Evolutionary conservation across 2,888 invertebrate species (phyloP), one percentile per base, ranked within the genome.

Genomic region (Yponomeuta cagnagella): DNA sequence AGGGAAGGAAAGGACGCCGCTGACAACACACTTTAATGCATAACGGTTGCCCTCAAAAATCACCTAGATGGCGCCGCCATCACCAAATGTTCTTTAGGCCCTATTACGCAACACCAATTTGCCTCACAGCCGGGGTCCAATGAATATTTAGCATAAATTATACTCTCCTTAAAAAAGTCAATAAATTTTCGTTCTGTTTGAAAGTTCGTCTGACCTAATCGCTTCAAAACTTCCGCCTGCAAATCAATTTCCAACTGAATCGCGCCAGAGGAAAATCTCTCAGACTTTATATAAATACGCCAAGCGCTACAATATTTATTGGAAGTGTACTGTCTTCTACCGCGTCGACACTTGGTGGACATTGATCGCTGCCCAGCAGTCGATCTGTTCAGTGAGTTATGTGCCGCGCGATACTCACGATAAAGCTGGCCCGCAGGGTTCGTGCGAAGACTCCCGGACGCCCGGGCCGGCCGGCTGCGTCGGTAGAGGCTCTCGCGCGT

Each of bases 301-400:
- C 37, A 6, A 10, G 23, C 71, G 8, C 48, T n/a, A 10, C 10
- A 8, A 10, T 8, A 30, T 10, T 10, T 2, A 31, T n/a, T 48
- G 70, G 74, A 75, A 48, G 75, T 76, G 80, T 79, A 80, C 70
- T 69, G 75, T 78, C 75, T 78, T 77, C 77, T 75, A 76, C 75
- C 77, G 78, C 80, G 80, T 77, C 79, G 77, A 75, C 77, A 82
- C 82, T 84, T 84, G 82, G 82, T 82, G 75, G 74, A 75, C 84
- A 86, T 86, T 73, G 84, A 82, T 84, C 82, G 80, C 75, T 81
- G 79, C 77, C 76, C 69, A 58, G 58, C 52, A 67, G 72, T 79
- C 75, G 79, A 81, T 80, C 79, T 82, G 80, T 72, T 79, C 74
- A 81, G 78, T 76, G 79, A 78, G 77, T 33, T 33, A 33, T 52